Base-by-base conservation (phyloP, 1,140 invertebrate genomes). In the Proctacanthus coquilletti region DNA sequence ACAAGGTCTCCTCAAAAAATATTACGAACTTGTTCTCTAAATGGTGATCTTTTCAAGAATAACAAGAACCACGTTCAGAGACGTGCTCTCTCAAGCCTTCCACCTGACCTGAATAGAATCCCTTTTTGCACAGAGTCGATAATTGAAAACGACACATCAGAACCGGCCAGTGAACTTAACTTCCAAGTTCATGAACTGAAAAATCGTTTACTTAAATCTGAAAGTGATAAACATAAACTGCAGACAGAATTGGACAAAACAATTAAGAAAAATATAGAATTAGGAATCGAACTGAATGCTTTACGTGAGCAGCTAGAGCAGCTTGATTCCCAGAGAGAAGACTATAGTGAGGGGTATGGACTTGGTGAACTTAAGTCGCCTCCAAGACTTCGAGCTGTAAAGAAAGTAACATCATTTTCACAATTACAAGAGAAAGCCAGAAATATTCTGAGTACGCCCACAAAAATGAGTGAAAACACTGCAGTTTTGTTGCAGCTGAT, bases 301-400 rank as follows among this genome's bases (percentile, higher is more conserved):
- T 62, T 73, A 3, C 68, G 72, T 46, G 53, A 68, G 37, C 72
- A 73, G 50, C n/a, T 59, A 4, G 52, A 54, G 4, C 51, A 60
- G 36, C 18, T 59, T n/a, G 53, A 47, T 23, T 55, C 53, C 42
- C 10, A 65, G 65, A 71, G 69, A 34, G 73, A 74, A 47, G 62
- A 74, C 11, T 67, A 75, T 15, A 70, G 69, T 1, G 72, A 75
- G 52, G 74, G 72, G 2, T 61, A 57, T 43, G 56, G 56, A 5
- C 31, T 59, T 14, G 43, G 44, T 1, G 38, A 40, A 3, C 18
- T 59, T 23, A 52, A 52, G 31, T 53, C 40, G 10, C 39, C 53
- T 4, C 48, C 42, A 17, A 34, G 47, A 9, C 40, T 45, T 0
- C 14, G 27, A 25, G 25, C 36, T 0, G 48, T 51, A 20, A 41